phyloP scores from a whole-genome alignment of 2,797 vertebrate genomes.

The Nyctalus aviator region DNA sequence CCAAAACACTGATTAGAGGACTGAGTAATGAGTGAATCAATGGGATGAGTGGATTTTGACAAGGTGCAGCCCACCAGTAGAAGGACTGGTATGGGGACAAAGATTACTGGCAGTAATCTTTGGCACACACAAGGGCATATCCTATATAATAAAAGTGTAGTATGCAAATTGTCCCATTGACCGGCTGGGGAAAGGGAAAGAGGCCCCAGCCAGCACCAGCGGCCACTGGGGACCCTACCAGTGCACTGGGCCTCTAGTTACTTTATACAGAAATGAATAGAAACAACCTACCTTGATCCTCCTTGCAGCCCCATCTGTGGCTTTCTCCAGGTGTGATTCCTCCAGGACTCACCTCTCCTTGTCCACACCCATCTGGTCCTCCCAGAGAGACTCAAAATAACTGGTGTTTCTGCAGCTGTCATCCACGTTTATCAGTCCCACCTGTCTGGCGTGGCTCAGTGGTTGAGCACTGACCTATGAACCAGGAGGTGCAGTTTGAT shows the following conservation, averaged over 20 bases:
- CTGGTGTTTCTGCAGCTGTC: not conserved
- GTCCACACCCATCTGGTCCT: not conserved
- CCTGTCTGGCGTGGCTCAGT: too few species aligned
- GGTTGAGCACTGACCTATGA: too few species aligned
- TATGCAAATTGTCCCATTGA: too few species aligned
- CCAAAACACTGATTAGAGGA: not conserved
- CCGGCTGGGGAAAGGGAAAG: too few species aligned
- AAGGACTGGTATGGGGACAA: not conserved
- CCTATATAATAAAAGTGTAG: not conserved
- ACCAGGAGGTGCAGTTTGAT: too few species aligned
- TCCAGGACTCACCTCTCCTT: not conserved
- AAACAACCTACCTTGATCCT: not conserved
- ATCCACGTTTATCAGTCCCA: not conserved
- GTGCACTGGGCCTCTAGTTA: too few species aligned
- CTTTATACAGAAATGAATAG: slow-evolving; percentile 11
- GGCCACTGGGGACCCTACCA: too few species aligned
- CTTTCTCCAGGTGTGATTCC: not conserved
- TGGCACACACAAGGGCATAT: not conserved
- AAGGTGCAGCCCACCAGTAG: not conserved
- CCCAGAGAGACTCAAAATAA: not conserved
- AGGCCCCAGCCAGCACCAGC: too few species aligned
- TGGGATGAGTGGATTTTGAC: not conserved
- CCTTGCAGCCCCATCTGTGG: not conserved
- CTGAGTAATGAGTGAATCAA: not conserved
- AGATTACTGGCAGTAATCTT: not conserved